Evolutionary conservation across 2,888 invertebrate species (phyloP).

Genomic region (Cataglyphis livida): DNA sequence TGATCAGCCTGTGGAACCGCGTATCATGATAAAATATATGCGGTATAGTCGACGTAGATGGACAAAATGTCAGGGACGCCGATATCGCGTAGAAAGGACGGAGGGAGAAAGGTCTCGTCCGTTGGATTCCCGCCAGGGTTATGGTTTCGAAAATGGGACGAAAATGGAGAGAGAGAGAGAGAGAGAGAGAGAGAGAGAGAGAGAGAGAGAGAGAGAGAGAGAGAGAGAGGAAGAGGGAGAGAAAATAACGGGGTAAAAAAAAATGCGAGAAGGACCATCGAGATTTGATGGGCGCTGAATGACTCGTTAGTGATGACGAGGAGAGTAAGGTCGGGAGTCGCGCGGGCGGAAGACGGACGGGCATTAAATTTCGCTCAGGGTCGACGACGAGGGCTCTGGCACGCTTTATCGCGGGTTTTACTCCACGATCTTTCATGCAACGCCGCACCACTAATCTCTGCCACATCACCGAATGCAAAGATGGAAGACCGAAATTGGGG

Average conservation of each 20-base stretch:
- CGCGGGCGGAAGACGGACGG: neutral
- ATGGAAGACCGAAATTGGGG: constrained; percentile 18
- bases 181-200: neutral
- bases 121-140: constrained; percentile 52
- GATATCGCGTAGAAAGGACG: constrained; percentile 30
- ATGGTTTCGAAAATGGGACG: constrained; percentile 35
- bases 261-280: constrained; percentile 14
- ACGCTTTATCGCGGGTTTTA: constrained; percentile 34
- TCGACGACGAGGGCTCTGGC: constrained; percentile 26
- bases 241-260: constrained; percentile 19
- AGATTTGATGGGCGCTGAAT: constrained; percentile 30
- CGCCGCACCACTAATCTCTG: constrained; percentile 34
- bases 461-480: constrained; percentile 29
- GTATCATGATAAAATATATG: constrained; percentile 29
- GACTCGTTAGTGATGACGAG: constrained; percentile 53
- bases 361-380: constrained; percentile 59
- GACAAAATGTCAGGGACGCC: constrained; percentile 52
- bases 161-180: neutral
- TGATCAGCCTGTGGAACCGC: neutral
- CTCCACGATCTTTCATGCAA: constrained; percentile 37
- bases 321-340: neutral
- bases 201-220: neutral
- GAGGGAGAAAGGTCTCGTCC: neutral
- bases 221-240: neutral
- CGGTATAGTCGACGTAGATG: constrained; percentile 37